phyloP scores from a whole-genome alignment of 2,113 vertebrate genomes.

The Genyomyrus donnyi region DNA sequence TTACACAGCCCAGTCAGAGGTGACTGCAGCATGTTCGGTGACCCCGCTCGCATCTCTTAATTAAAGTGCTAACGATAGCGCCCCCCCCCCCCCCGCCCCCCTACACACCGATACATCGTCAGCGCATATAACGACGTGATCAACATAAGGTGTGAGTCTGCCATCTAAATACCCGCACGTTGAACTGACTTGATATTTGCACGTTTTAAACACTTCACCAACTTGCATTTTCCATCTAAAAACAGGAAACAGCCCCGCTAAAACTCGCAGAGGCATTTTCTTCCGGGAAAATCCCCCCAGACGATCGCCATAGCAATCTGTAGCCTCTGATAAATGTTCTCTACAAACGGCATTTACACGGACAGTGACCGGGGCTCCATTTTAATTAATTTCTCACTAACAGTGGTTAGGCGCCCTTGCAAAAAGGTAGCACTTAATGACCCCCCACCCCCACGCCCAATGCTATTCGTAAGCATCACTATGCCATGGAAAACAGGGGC shows the following conservation, averaged over 20 bases:
- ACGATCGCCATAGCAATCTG: neutral
- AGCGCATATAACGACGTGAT: neutral
- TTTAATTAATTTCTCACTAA: constrained; percentile 65
- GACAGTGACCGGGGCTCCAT: constrained; percentile 45
- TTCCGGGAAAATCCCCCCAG: neutral
- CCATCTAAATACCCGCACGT: neutral
- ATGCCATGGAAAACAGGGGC: constrained; percentile 40
- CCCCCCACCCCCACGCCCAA: constrained; percentile 35
- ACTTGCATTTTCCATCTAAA: neutral
- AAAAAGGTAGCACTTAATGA: constrained; percentile 59
- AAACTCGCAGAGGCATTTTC: neutral
- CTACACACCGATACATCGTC: neutral
- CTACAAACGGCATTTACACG: constrained; percentile 36
- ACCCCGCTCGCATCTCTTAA: constrained; percentile 1
- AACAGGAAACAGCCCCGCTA: neutral
- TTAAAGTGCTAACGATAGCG: neutral
- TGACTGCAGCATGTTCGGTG: neutral
- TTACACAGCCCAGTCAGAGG: neutral
- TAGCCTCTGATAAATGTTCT: constrained; percentile 31
- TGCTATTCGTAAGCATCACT: constrained; percentile 52
- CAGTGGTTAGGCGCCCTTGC: constrained; percentile 48
- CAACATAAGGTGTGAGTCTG: constrained; percentile 1
- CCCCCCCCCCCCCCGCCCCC: neutral
- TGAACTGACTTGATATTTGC: neutral
- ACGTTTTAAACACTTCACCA: neutral